Evolutionary conservation across 2,797 vertebrate species (phyloP), one percentile per base, ranked within the genome.

Genomic region (Fratercula arctica): DNA sequence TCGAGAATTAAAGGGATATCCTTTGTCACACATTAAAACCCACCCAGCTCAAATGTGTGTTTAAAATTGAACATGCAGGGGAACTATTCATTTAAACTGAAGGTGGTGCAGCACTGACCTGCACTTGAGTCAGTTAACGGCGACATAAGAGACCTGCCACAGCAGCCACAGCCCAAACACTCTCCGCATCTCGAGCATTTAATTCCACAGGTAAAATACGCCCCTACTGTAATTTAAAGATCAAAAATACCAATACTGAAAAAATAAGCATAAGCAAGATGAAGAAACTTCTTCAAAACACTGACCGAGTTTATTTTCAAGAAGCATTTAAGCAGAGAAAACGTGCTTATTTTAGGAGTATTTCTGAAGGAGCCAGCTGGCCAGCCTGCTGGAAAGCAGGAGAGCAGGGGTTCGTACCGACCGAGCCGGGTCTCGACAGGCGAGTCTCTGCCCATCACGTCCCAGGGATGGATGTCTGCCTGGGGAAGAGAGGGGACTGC

Each of bases 341-440:
- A 64, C 24, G 15, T 41, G 64, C 24, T 80, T 60, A 53, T 70
- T 91, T 80, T 43, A 53, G 28, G 68, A 77, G 57, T 37, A 5
- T 80, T 94, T 70, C 72, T 74, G 57, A 63, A 77, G 64, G 43
- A 82, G 39, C 18, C 82, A 83, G 85, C 72, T 91, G 87, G 54
- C 63, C 75, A 48, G 28, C 21, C 74, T 51, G 66, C 68, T 84
- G 64, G 16, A 57, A 41, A 74, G 29, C 80, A 48, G 67, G 39
- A 60, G 72, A 69, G 61, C 63, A 56, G 64, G 68, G 48, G 69
- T 75, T 79, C 4, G 4, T 25, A 41, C 43, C 0, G 5, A 46
- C 8, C 5, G 10, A 89, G 66, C 37, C 3, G 12, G 81, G 69
- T 43, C 81, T 48, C 12, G 11, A 41, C 46, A 56, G 64, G 21